Evolutionary conservation across 2,797 vertebrate genomes (phyloP).

Genomic region (Tragelaphus eurycerus): DNA sequence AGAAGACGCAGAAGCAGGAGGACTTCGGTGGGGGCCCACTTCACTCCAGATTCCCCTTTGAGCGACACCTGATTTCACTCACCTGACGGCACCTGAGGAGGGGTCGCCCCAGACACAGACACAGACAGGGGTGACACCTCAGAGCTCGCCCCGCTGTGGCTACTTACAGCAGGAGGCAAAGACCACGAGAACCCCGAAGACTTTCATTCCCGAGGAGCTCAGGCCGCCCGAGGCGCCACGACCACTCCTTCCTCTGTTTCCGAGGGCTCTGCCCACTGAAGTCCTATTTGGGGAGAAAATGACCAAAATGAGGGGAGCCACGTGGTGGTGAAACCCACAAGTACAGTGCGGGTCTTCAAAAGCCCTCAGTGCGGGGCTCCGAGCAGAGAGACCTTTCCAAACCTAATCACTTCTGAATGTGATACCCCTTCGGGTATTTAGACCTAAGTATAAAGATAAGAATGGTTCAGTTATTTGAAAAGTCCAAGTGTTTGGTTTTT

Average conservation of each 20-base stretch:
- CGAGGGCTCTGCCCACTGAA: not conserved
- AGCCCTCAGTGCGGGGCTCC: not conserved
- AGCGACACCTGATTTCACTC: not conserved
- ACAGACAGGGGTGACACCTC: not conserved
- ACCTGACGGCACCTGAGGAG: not conserved
- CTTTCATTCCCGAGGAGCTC: slow-evolving; percentile 68
- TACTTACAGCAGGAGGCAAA: slow-evolving; percentile 75
- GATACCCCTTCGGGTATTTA: not conserved
- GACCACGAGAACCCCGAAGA: slow-evolving; percentile 15
- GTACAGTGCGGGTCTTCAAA: rapidly evolving
- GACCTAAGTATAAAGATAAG: not conserved
- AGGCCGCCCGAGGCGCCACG: rapidly evolving
- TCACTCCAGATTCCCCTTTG: not conserved
- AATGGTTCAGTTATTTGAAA: not conserved
- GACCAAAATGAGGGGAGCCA: not conserved
- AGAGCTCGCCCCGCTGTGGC: not conserved
- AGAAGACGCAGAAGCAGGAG: not conserved
- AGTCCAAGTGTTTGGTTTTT: not conserved
- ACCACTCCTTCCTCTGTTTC: not conserved
- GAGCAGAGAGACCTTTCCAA: not conserved
- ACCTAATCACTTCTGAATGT: not conserved
- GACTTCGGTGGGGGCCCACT: rapidly evolving
- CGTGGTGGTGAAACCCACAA: not conserved
- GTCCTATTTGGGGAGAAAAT: not conserved
- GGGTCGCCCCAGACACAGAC: not conserved